phyloP scores from a whole-genome alignment of 2,113 vertebrate species.

The Trematomus loennbergii region DNA sequence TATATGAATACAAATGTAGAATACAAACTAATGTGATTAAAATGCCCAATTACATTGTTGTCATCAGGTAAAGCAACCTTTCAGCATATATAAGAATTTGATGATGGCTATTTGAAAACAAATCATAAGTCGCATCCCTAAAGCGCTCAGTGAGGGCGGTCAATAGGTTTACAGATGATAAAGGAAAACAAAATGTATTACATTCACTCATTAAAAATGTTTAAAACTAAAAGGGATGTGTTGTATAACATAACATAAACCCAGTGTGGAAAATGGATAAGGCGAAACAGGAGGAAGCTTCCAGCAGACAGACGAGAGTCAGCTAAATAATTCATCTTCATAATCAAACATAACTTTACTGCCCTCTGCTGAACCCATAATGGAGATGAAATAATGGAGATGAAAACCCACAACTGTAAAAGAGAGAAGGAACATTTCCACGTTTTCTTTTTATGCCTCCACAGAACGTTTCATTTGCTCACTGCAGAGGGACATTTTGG shows the following conservation, averaged over 20 bases:
- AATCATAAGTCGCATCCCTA: neutral
- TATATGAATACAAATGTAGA: neutral
- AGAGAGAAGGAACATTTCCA: neutral
- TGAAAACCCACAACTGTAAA: constrained; percentile 11
- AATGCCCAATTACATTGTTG: neutral
- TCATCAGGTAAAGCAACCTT: neutral
- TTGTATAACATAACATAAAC: neutral
- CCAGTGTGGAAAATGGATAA: neutral
- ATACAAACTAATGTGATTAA: too few species aligned
- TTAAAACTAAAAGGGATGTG: neutral
- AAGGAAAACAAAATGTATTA: neutral
- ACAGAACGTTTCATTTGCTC: neutral
- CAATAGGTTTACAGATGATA: neutral
- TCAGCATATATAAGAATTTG: neutral
- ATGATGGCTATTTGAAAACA: neutral
- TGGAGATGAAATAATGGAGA: constrained; percentile 40
- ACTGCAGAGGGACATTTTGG: constrained; percentile 9
- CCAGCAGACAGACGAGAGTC: constrained; percentile 26
- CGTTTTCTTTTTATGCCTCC: neutral
- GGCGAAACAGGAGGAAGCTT: neutral
- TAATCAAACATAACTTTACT: constrained; percentile 57
- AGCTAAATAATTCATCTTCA: constrained; percentile 65
- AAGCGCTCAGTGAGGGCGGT: neutral
- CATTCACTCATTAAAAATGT: neutral
- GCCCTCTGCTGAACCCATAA: constrained; percentile 61